Percentiles rank a stretch among this genome's conserved stretches.
phyloP scores from a whole-genome alignment of 2,113 vertebrate genomes.

The Xyrauchen texanus region DNA sequence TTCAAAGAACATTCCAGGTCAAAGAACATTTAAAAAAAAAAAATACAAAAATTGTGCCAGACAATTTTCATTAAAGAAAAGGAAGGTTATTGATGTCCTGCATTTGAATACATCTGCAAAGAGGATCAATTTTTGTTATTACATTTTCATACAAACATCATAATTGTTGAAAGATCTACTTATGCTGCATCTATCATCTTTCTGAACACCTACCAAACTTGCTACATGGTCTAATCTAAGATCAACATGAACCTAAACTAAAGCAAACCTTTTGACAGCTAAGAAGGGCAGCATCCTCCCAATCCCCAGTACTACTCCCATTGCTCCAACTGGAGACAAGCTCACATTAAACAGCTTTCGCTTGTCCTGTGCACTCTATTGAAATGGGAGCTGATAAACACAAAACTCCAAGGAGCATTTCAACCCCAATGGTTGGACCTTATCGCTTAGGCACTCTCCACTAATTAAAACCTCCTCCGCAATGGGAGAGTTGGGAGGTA shows the following conservation, averaged over 20 bases:
- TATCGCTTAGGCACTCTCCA: constrained; percentile 78
- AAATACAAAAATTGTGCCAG: no score
- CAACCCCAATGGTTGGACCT: constrained; percentile 32
- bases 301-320: constrained; percentile 6
- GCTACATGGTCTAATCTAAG: background rate
- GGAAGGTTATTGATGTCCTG: no score
- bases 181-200: background rate
- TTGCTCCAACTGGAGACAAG: background rate
- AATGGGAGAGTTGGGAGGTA: constrained; percentile 83
- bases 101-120: no score
- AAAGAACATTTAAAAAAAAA: no score
- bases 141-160: no score
- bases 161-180: background rate
- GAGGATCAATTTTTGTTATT: no score
- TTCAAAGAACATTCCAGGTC: no score
- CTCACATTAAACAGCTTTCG: constrained; percentile 18
- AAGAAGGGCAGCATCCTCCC: background rate
- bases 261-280: background rate
- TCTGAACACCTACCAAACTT: no score
- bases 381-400: constrained; percentile 10
- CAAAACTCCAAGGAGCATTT: constrained; percentile 42
- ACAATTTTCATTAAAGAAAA: no score
- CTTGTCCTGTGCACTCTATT: constrained; percentile 13
- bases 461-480: constrained; percentile 89
- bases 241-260: background rate